Percentiles rank a stretch among this genome's conserved stretches.
Evolutionary conservation across 92 coral and sea anemone species (phyloP).

Genomic region (Phenganax marumi): DNA sequence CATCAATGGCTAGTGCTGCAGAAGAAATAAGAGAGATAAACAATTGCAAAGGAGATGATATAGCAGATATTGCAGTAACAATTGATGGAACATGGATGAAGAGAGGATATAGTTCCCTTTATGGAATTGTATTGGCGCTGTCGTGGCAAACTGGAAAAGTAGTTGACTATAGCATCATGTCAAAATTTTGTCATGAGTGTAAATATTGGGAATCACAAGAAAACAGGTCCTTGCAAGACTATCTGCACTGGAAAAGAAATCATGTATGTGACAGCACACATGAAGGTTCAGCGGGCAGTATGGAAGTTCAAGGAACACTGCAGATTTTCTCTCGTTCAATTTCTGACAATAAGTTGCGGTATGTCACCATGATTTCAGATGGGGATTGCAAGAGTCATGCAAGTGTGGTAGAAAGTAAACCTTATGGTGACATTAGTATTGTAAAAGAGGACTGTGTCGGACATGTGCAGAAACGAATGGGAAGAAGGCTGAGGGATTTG

Average conservation of each 20-base stretch:
- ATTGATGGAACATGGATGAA: conserved; percentile 24
- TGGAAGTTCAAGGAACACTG: neutral
- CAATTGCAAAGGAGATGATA: neutral
- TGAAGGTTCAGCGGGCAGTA: neutral
- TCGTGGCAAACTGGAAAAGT: conserved; percentile 20
- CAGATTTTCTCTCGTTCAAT: conserved; percentile 23
- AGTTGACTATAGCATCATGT: conserved; percentile 10
- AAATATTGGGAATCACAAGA: no score
- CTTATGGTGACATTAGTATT: conserved; percentile 23
- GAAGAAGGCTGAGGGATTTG: conserved; percentile 31
- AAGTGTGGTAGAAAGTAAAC: conserved; percentile 36
- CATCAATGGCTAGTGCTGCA: conserved; percentile 40
- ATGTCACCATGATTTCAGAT: conserved; percentile 34
- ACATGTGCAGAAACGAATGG: conserved; percentile 23
- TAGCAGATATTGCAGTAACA: conserved; percentile 3
- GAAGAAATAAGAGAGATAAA: conserved; percentile 15
- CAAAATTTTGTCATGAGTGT: conserved; percentile 11
- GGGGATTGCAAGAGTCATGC: conserved; percentile 44
- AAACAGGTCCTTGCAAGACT: no score
- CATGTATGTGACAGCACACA: no score
- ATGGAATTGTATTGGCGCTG: conserved; percentile 3
- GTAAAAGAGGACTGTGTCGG: neutral
- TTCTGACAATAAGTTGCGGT: conserved; percentile 6
- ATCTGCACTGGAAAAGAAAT: no score
- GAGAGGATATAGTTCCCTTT: conserved; percentile 8